A percentile compares a stretch with the other conserved stretches of the same genome.
Evolutionary conservation across 2,888 invertebrate species (phyloP).

Genomic region (Drosophila tripunctata): DNA sequence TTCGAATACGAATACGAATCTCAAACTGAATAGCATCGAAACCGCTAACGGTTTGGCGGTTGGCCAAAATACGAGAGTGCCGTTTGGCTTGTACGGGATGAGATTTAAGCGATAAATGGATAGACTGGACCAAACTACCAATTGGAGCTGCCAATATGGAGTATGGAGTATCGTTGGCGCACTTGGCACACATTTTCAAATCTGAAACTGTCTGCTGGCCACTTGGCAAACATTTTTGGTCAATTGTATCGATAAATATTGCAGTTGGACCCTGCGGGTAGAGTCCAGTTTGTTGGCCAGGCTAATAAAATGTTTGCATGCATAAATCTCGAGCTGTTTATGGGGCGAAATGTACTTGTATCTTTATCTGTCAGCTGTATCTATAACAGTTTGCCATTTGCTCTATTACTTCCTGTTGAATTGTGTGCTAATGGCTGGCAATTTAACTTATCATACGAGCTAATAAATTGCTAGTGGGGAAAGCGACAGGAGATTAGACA

Average conservation of each 20-base stretch:
- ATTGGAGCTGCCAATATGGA: constrained; percentile 30
- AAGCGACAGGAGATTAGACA: constrained; percentile 31
- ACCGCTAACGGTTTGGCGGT: constrained; percentile 42
- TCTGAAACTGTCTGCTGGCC: constrained; percentile 41
- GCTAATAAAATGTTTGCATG: constrained; percentile 53
- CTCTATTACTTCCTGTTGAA: constrained; percentile 32
- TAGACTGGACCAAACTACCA: constrained; percentile 40
- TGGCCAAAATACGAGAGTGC: constrained; percentile 40
- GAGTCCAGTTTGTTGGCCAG: constrained; percentile 12
- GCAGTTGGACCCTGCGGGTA: constrained; percentile 37
- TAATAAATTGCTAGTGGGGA: background rate
- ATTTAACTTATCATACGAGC: constrained; percentile 19
- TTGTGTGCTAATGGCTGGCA: constrained; percentile 45
- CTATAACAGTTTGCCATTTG: constrained; percentile 33
- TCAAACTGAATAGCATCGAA: constrained; percentile 16
- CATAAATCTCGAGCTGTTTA: constrained; percentile 67
- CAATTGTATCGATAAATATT: constrained; percentile 66
- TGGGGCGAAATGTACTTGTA: constrained; percentile 28
- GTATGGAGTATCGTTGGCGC: constrained; percentile 31
- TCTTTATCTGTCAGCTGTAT: constrained; percentile 24
- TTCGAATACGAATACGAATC: constrained; percentile 5
- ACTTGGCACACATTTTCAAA: constrained; percentile 58
- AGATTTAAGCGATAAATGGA: constrained; percentile 52
- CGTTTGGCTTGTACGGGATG: constrained; percentile 14
- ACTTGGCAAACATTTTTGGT: constrained; percentile 51